Conservation (phyloP, 2,797 vertebrate genomes). For the Sebastolobus alascanus region DNA sequence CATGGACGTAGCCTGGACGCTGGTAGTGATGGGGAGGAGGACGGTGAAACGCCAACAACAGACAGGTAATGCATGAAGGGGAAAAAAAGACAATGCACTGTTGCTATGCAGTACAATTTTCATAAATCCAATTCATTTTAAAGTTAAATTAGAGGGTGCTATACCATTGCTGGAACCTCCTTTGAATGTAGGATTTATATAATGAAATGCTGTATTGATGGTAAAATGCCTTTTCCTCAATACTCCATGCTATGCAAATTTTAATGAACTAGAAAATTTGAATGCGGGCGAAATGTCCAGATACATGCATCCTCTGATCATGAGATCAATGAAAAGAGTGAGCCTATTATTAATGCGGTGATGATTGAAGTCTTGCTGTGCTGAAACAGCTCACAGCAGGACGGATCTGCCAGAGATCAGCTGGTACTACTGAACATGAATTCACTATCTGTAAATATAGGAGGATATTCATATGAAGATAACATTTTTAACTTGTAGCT, state of each 20-base stretch:
- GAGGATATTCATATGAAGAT: background rate
- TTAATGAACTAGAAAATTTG: conserved; percentile 31
- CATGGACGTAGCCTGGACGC: background rate
- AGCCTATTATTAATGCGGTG: conserved; percentile 16
- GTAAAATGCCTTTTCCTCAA: background rate
- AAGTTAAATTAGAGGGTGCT: background rate
- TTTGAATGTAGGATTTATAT: background rate
- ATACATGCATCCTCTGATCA: conserved; percentile 3
- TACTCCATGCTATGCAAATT: background rate
- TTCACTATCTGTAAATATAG: background rate
- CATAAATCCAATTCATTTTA: background rate
- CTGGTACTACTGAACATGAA: background rate
- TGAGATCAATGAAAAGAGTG: conserved; percentile 29
- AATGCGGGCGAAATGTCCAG: background rate
- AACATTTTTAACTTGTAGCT: background rate
- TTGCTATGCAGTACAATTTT: background rate
- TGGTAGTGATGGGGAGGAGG: background rate
- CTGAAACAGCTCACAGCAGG: conserved; percentile 22
- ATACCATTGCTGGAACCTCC: background rate
- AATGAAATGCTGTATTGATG: background rate
- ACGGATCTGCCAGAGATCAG: background rate
- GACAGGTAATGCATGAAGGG: background rate
- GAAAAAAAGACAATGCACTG: background rate
- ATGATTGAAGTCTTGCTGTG: conserved; percentile 14
- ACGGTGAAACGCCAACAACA: background rate